These are phyloP conservation scores for Lepidothrix coronata DNA, from an alignment of 2,113 vertebrate species.

Conservation along the genomic window DNA sequence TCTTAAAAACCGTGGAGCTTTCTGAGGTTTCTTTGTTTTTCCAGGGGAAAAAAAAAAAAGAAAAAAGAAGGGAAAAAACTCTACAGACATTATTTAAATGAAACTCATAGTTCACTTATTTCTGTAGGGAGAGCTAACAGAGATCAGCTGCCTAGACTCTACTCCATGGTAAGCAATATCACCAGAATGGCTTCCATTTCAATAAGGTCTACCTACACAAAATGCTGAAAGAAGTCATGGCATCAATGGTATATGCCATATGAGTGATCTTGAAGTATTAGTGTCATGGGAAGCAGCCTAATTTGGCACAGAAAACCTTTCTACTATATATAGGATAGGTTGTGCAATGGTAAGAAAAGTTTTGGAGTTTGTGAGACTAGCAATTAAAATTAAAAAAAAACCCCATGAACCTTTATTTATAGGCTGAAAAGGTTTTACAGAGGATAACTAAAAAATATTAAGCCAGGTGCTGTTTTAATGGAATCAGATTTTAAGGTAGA, in stretches of 20 bases:
- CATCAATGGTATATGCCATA: background rate
- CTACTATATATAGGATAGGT: background rate
- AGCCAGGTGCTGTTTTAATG: background rate
- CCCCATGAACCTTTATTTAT: background rate
- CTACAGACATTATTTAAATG: background rate
- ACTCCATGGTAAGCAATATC: background rate
- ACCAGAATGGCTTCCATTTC: background rate
- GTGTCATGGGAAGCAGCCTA: background rate
- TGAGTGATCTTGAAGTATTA: background rate
- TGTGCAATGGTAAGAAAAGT: background rate
- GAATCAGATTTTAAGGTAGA: background rate
- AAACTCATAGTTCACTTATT: background rate
- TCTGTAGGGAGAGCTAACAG: background rate
- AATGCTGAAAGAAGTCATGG: background rate
- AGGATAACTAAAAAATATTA: background rate
- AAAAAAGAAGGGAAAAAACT: background rate
- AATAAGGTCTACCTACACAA: background rate
- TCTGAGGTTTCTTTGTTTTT: background rate
- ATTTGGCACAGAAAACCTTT: background rate
- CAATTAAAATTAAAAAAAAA: background rate
- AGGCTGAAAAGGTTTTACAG: background rate
- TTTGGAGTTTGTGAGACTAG: background rate
- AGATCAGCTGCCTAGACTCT: background rate
- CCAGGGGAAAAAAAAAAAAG: rapidly evolving
- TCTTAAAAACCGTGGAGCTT: background rate